A percentile compares a stretch with the other conserved stretches of the same genome.
Evolutionary conservation across 2,797 vertebrate species (phyloP).

Genomic region (Tarsius wallacei): DNA sequence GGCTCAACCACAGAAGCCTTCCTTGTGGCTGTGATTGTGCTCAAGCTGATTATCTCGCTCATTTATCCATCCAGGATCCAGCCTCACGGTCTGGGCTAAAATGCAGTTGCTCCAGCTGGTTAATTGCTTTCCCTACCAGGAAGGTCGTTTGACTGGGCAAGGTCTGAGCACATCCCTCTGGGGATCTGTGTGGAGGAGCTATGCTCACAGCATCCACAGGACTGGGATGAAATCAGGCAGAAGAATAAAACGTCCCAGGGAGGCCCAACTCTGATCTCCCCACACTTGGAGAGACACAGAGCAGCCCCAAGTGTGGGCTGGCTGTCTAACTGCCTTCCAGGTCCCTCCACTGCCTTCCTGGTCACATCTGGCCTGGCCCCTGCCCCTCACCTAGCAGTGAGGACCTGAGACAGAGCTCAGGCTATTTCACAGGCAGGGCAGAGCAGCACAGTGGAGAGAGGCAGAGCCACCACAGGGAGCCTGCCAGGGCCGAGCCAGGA

Average conservation of each 20-base stretch:
- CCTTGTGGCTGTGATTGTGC: background rate
- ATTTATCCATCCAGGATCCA: background rate
- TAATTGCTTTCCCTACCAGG: background rate
- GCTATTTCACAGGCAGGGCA: background rate
- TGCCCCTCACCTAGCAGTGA: fast-evolving
- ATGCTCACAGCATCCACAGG: background rate
- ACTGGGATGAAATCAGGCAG: background rate
- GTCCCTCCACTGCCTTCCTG: background rate
- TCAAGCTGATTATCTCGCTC: background rate
- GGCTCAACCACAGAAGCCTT: background rate
- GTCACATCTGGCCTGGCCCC: background rate
- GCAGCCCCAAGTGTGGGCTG: fast-evolving
- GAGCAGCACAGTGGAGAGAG: background rate
- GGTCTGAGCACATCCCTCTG: background rate
- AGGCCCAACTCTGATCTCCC: fast-evolving
- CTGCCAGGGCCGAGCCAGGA: too few relatives aligned
- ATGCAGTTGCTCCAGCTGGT: fast-evolving
- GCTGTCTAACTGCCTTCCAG: background rate
- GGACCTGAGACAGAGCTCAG: background rate
- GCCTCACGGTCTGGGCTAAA: background rate
- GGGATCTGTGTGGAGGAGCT: background rate
- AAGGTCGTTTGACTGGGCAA: fast-evolving
- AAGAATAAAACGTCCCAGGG: fast-evolving
- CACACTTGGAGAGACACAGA: background rate
- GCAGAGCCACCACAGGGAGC: background rate